Evolutionary conservation across 2,113 vertebrate genomes (phyloP), one percentile per base, ranked within the genome.

Genomic region (Tragelaphus scriptus): DNA sequence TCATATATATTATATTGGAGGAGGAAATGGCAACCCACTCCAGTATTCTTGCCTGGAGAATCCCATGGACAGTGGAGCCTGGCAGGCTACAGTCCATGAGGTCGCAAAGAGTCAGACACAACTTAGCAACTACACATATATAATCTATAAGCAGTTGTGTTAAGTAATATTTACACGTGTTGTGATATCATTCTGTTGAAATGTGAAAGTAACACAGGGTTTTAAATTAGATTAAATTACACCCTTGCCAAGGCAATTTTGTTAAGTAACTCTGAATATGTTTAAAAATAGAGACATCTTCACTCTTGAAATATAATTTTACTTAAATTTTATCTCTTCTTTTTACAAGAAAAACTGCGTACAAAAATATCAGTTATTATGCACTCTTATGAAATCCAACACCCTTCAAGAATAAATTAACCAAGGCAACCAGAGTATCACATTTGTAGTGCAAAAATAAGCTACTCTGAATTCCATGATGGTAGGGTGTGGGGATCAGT

Each of bases 111-210:
- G 68, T 71, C n/a, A 71, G n/a, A 71, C n/a, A 71, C 0, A 19
- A 40, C 10, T 71, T 71, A 71, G 68, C 68, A 40, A 71, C n/a
- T 71, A 40, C 2, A 71, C 68, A 40, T 23, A 71, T 40, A 71
- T 71, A 55, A n/a, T 55, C 32, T 82, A n/a, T 82, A 82, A 53
- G 30, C 11, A 82, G 96, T 96, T 53, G 88, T 55, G 63, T 71
- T 36, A 55, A 75, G 26, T 82, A 59, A 93, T 88, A 58, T 94
- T 97, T 98, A 92, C 30, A 88, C 81, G 21, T 80, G 8, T 49
- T 91, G 94, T 4, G 17, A 59, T 56, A 84, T 47, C 59, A 96
- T 26, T 79, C 25, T 82, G 85, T 85, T 94, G 55, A 97, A 14
- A 82, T 84, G 81, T 85, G 28, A 82, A 77, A 68, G 71, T 65